Conservation (phyloP, 2,888 invertebrate genomes). For the Penaeus monodon region DNA sequence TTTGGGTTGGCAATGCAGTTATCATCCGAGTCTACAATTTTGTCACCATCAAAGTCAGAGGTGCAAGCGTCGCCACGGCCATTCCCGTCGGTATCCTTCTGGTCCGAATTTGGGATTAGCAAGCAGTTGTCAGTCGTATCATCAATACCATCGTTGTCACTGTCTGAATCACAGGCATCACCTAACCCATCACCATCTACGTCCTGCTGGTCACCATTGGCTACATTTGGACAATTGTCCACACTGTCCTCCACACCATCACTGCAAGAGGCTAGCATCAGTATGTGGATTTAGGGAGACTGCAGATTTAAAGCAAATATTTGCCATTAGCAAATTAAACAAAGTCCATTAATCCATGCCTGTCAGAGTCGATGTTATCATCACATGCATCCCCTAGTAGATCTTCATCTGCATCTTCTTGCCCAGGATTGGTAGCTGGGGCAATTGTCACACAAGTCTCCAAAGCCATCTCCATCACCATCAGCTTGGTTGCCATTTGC, state of each 20-base stretch:
- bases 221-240: conserved; percentile 88
- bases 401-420: no score
- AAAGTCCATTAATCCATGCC: no score
- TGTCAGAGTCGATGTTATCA: no score
- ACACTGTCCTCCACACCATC: conserved; percentile 87
- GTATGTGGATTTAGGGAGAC: no score
- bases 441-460: conserved; percentile 84
- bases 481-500: no score
- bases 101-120: conserved; percentile 82
- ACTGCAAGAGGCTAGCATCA: conserved; percentile 72
- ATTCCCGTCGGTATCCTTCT: conserved; percentile 81
- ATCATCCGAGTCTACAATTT: no score
- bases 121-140: conserved; percentile 72
- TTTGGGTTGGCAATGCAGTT: conserved; percentile 90
- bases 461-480: no score
- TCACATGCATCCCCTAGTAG: no score
- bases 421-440: conserved; percentile 66
- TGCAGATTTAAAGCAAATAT: no score
- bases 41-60: conserved; percentile 88
- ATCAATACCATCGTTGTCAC: conserved; percentile 66
- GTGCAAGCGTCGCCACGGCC: conserved; percentile 87
- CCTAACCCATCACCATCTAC: conserved; percentile 82
- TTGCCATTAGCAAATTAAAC: no score
- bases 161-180: conserved; percentile 65
- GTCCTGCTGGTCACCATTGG: conserved; percentile 90